These are phyloP conservation scores for Hydropotes inermis DNA, from an alignment of 2,113 vertebrate genomes.

Conservation along the genomic window DNA sequence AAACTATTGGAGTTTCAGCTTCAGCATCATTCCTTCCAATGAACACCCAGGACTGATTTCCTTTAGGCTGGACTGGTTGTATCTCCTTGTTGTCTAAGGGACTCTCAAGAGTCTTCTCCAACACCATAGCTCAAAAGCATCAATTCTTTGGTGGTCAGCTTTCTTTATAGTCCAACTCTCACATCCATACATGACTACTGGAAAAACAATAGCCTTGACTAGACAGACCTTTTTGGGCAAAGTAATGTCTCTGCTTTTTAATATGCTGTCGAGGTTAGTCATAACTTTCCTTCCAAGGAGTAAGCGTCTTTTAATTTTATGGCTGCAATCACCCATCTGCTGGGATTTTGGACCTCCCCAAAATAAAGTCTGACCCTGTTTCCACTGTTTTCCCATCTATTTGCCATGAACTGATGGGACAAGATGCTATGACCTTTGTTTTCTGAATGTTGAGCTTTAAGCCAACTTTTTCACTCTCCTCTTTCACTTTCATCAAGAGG, in stretches of 20 bases:
- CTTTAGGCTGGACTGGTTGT: neutral
- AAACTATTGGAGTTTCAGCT: neutral
- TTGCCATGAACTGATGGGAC: neutral
- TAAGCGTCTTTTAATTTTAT: neutral
- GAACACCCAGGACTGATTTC: neutral
- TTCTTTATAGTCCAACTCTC: neutral
- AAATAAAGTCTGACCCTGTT: neutral
- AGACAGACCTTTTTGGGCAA: neutral
- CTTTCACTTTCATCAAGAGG: neutral
- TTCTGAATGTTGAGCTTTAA: neutral
- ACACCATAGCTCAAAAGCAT: neutral
- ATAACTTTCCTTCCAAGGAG: neutral
- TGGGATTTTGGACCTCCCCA: accelerated
- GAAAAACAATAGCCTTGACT: neutral
- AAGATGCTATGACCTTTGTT: neutral
- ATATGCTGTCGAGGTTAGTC: neutral
- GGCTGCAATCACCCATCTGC: neutral
- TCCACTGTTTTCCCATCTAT: neutral
- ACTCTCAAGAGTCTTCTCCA: neutral
- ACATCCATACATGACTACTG: neutral
- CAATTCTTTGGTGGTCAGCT: neutral
- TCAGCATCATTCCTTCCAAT: neutral
- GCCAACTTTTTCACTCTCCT: neutral
- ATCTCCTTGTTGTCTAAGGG: neutral
- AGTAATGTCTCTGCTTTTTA: neutral